Evolutionary conservation across 2,113 vertebrate genomes (phyloP), one percentile per base, ranked within the genome.

Genomic region (Tupaia tana): DNA sequence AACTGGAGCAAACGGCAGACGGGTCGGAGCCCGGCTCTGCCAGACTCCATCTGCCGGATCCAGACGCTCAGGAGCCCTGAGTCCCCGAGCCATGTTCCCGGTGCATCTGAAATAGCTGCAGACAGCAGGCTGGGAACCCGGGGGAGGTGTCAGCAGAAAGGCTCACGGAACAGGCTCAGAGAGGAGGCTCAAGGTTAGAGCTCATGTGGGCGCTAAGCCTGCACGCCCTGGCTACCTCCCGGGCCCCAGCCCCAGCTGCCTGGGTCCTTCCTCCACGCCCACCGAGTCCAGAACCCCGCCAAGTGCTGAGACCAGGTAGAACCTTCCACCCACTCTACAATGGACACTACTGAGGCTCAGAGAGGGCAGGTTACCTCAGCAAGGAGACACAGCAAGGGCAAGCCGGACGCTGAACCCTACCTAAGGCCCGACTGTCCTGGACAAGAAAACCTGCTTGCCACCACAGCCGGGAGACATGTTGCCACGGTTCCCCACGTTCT

Each of bases 21-120:
- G 70, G 97, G 94, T 19, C 12, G 19, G 82, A 96, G 83, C 0
- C 61, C 69, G n/a, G 34, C 88, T 96, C 96, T 86, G 96, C 97
- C 89, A 96, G 84, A 84, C 97, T 97, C 97, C 98, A 97, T 97
- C 97, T 98, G 98, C 96, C 79, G 58, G 95, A 96, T 56, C 91
- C 96, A 94, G 97, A 96, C 97, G 84, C 96, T 97, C 97, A 91
- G 91, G 89, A 96, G 93, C 89, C 94, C 59, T 1, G 1, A 24
- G 97, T 95, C 97, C 96, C 88, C 0, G 5, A 96, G 97, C 66
- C 91, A 29, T 75, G 96, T 56, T 1, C 79, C 83, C 18, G 1
- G 52, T 58, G 67, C 64, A 22, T 96, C 96, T 86, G 97, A 98
- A 98, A 98, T 96, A 98, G 98, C 97, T 74, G 85, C 0, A 69